Evolutionary conservation across 2,113 vertebrate genomes (phyloP).

Genomic region (Lampris incognitus): DNA sequence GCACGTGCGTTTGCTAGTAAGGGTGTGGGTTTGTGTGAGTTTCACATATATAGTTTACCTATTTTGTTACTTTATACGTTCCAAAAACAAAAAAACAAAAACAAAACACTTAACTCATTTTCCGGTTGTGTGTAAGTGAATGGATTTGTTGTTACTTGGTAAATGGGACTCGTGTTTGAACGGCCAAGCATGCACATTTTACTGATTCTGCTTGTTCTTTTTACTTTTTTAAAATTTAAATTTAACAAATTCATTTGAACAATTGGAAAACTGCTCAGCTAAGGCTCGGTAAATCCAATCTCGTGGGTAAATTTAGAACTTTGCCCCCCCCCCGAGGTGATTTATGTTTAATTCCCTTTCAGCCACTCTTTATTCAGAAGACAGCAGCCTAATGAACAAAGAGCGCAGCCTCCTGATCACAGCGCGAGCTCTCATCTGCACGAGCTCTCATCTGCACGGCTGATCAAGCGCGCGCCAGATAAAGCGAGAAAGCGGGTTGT

Average conservation of each 20-base stretch:
- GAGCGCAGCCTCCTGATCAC: not conserved
- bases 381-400: constrained; percentile 15
- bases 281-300: constrained; percentile 56
- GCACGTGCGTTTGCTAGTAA: too few relatives aligned
- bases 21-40: too few relatives aligned
- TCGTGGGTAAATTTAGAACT: constrained; percentile 48
- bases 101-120: too few relatives aligned
- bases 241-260: constrained; percentile 35
- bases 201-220: constrained; percentile 24
- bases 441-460: constrained; percentile 9
- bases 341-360: constrained; percentile 25
- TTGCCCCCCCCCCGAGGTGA: constrained; percentile 30
- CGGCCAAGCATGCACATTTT: constrained; percentile 13
- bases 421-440: not conserved
- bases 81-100: too few relatives aligned
- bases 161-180: constrained; percentile 1
- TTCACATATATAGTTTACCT: too few relatives aligned
- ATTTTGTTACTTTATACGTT: too few relatives aligned
- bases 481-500: not conserved
- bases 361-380: constrained; percentile 31
- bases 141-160: constrained; percentile 3
- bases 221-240: constrained; percentile 36
- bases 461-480: constrained; percentile 24
- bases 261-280: constrained; percentile 20
- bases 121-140: not conserved